These are phyloP conservation scores for Rhynchophorus ferrugineus DNA, from an alignment of 1,140 invertebrate species.

Conservation along the genomic window DNA sequence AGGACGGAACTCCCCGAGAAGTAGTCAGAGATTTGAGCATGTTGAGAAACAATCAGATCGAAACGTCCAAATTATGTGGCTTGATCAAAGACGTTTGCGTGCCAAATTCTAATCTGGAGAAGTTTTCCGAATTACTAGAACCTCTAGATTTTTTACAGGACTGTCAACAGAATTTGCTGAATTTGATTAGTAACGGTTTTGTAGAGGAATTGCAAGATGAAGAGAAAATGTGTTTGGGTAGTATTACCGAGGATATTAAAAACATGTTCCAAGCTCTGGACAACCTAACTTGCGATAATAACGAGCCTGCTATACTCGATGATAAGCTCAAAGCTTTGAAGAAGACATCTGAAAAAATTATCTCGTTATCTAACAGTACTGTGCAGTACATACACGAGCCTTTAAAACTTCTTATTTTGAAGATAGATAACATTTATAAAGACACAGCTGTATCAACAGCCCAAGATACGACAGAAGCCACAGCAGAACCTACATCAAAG, in stretches of 20 bases:
- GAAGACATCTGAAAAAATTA: background rate
- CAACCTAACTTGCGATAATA: background rate
- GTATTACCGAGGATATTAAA: constrained; percentile 7
- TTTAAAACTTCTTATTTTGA: constrained; percentile 22
- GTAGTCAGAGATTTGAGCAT: constrained; percentile 3
- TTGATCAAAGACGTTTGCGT: constrained; percentile 15
- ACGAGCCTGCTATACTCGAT: background rate
- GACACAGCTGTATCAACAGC: background rate
- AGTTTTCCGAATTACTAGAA: constrained; percentile 10
- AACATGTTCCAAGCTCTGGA: constrained; percentile 15
- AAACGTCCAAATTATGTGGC: constrained; percentile 14
- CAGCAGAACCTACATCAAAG: too few species aligned
- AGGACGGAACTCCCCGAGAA: background rate
- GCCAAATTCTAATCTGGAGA: background rate
- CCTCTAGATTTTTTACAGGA: constrained; percentile 17
- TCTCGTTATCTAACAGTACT: background rate
- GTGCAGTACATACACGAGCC: constrained; percentile 25
- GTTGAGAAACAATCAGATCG: constrained; percentile 16
- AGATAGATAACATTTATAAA: constrained; percentile 19
- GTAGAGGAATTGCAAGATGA: constrained; percentile 3
- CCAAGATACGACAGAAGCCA: too few species aligned
- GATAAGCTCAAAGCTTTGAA: background rate
- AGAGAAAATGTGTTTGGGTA: constrained; percentile 2
- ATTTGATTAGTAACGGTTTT: constrained; percentile 7
- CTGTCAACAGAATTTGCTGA: constrained; percentile 14